A percentile compares a stretch with the other conserved stretches of the same genome.
phyloP scores from a whole-genome alignment of 2,113 vertebrate species.

The Macquaria ambigua region DNA sequence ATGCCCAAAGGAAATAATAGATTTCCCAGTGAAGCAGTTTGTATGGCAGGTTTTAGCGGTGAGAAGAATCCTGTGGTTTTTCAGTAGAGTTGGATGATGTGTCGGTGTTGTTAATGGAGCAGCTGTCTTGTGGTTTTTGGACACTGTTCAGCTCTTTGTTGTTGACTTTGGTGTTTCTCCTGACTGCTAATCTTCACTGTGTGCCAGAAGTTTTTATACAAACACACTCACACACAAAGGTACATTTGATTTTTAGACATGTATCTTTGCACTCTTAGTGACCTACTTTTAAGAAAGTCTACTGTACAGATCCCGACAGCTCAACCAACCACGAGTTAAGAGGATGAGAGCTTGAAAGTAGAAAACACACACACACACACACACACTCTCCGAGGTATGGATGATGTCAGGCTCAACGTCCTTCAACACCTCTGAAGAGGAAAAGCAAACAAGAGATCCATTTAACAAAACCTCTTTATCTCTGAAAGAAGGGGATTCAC shows the following conservation, averaged over 20 bases:
- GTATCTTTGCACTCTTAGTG: neutral
- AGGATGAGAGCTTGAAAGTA: neutral
- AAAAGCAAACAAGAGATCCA: slow-evolving; percentile 45
- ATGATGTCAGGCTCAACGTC: slow-evolving; percentile 50
- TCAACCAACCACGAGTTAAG: neutral
- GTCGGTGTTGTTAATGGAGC: slow-evolving; percentile 22
- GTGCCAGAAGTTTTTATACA: neutral
- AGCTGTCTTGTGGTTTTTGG: slow-evolving; percentile 41
- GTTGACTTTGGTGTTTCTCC: slow-evolving; percentile 37
- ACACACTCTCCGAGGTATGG: neutral
- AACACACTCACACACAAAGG: neutral
- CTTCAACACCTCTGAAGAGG: slow-evolving; percentile 43
- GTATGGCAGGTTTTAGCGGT: neutral
- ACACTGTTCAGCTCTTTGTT: slow-evolving; percentile 30
- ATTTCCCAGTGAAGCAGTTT: slow-evolving; percentile 5
- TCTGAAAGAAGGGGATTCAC: slow-evolving; percentile 21
- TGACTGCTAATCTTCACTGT: neutral
- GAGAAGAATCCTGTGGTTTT: slow-evolving; percentile 15
- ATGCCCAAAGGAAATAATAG: neutral
- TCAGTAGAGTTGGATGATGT: slow-evolving; percentile 1
- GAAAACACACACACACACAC: slow-evolving; percentile 5
- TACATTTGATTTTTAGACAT: neutral
- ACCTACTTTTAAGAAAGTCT: neutral
- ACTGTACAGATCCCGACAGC: neutral
- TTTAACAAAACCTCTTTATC: slow-evolving; percentile 43